phyloP scores from a whole-genome alignment of 2,113 vertebrate genomes.

The Heterotilapia buettikoferi region DNA sequence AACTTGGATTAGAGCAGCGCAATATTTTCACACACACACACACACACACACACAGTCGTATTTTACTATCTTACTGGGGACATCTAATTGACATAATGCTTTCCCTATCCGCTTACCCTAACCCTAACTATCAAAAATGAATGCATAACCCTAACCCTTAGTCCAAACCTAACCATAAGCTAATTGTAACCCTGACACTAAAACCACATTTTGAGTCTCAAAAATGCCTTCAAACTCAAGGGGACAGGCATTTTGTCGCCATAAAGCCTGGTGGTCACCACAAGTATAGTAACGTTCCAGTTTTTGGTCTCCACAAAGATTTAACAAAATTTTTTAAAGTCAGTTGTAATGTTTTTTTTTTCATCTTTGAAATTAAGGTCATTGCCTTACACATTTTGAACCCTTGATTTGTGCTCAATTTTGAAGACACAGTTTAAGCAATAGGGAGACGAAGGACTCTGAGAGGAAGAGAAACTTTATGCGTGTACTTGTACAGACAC shows the following conservation, averaged over 20 bases:
- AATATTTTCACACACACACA: background rate
- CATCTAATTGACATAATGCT: background rate
- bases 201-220: background rate
- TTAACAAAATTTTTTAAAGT: background rate
- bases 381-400: background rate
- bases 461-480: background rate
- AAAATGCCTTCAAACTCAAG: background rate
- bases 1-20: conserved; percentile 19
- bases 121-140: background rate
- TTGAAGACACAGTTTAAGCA: background rate
- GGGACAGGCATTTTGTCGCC: rapidly evolving
- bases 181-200: background rate
- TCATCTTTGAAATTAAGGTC: background rate
- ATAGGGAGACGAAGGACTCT: background rate
- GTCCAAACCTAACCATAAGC: rapidly evolving
- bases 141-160: rapidly evolving
- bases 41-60: rapidly evolving
- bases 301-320: background rate
- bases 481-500: background rate
- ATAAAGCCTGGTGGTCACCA: background rate
- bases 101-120: rapidly evolving
- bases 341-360: background rate
- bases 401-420: background rate
- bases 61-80: background rate
- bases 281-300: background rate